phyloP scores from a whole-genome alignment of 2,113 vertebrate genomes.

The Tapirus terrestris region DNA sequence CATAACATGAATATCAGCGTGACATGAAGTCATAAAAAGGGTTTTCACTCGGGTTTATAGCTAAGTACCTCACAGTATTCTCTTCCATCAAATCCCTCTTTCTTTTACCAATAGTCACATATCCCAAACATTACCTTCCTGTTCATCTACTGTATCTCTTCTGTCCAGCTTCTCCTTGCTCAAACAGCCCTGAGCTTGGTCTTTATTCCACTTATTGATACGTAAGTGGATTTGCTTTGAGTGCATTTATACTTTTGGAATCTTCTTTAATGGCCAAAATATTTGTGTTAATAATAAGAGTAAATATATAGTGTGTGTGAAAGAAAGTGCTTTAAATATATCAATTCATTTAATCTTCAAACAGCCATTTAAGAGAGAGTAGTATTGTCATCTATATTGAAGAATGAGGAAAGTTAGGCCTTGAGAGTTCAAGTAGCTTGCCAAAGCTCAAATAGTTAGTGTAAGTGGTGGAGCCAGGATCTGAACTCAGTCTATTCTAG shows the following conservation, averaged over 20 bases:
- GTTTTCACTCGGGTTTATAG: neutral
- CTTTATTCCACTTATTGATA: neutral
- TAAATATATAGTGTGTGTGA: neutral
- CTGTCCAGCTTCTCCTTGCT: neutral
- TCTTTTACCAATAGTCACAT: neutral
- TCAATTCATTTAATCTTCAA: neutral
- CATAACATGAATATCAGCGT: neutral
- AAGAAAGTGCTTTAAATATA: neutral
- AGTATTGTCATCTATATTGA: neutral
- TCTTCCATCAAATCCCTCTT: neutral
- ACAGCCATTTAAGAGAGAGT: neutral
- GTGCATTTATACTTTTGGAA: neutral
- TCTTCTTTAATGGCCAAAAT: neutral
- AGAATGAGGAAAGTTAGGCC: neutral
- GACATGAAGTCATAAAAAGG: neutral
- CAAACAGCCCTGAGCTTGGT: fast-evolving
- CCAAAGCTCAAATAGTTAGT: neutral
- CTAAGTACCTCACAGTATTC: neutral
- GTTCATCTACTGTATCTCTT: neutral
- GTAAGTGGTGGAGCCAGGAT: neutral
- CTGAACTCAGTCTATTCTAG: neutral
- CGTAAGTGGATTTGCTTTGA: neutral
- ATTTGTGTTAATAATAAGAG: neutral
- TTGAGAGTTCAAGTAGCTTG: neutral
- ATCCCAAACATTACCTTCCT: neutral